These are phyloP conservation scores for Agrenia bidenticulata DNA, from an alignment of 2,888 invertebrate genomes.

Conservation along the genomic window DNA sequence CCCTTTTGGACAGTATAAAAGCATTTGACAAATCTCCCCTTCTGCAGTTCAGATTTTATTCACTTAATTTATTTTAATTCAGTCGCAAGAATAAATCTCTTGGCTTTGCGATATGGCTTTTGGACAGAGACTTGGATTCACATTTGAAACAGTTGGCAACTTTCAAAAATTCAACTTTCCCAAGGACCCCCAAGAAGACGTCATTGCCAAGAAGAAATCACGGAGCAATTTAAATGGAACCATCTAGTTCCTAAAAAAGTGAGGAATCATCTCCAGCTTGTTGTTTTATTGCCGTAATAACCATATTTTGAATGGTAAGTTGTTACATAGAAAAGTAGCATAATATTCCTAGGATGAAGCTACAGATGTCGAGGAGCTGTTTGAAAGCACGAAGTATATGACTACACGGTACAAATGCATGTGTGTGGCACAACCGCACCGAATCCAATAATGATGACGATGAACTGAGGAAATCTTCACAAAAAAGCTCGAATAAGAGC, in stretches of 20 bases:
- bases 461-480: neutral
- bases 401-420: neutral
- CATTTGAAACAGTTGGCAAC: too few relatives aligned
- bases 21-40: too few relatives aligned
- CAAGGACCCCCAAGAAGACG: too few relatives aligned
- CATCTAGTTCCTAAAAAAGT: neutral
- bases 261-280: slow-evolving; percentile 9
- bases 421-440: slow-evolving; percentile 23
- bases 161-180: too few relatives aligned
- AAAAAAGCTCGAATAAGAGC: neutral
- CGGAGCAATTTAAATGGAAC: neutral
- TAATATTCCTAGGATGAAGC: neutral
- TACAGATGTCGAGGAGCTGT: slow-evolving; percentile 7
- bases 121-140: too few relatives aligned
- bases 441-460: slow-evolving; percentile 19
- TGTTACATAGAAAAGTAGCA: neutral
- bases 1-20: too few relatives aligned
- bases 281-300: slow-evolving; percentile 22
- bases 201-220: neutral
- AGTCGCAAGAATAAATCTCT: too few relatives aligned
- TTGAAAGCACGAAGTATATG: neutral
- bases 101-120: too few relatives aligned
- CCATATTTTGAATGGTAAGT: slow-evolving; percentile 24
- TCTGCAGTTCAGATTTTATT: too few relatives aligned
- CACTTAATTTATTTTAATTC: too few relatives aligned